Base-by-base conservation (phyloP, 2,888 invertebrate genomes). In the Latrodectus hesperus region DNA sequence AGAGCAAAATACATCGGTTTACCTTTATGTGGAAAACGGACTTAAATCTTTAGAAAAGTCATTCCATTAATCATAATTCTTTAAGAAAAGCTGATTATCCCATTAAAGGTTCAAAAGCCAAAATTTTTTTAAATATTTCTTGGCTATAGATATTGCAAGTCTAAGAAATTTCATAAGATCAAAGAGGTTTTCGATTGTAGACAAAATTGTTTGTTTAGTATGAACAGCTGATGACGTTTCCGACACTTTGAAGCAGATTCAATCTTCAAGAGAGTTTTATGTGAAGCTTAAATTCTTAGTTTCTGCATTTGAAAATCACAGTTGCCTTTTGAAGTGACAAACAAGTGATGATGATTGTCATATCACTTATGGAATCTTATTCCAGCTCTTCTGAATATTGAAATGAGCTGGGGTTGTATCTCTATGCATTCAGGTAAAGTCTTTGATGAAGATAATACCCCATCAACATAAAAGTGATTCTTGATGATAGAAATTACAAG, bases 401-500 rank as follows among this genome's bases (percentile, higher is more conserved):
- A 16, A 17, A 51, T 17, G 3, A 81, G 26, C 8, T 73, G 65
- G 17, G 12, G 14, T 65, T 73, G 38, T 14, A 78, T n/a, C 22
- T 78, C 52, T n/a, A 22, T 3, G 6, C 16, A 17, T 52, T 51
- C 67, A 53, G 6, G 10, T 51, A 68, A 68, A n/a, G 53, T 26
- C 5, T 68, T 11, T 6, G 22, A 68, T 6, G 53, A 53, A 22
- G 68, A 9, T 22, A 68, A 26, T 0, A 68, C 68, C 12, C 52
- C 78, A 22, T 78, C 68, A 52, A 68, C 68, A 22, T 78, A 68
- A 70, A 68, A 78, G 17, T 78, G n/a, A 14, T 65, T 4, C 12
- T 17, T 10, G 14, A 78, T 11, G 1, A 78, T 53, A 52, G 78
- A 11, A 1, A 10, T 53, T 3, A 68, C 68, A 9, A 60, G 12